A percentile compares a stretch with the other conserved stretches of the same genome.
Conservation (phyloP, 2,797 vertebrate genomes). For the Pteronotus mesoamericanus region DNA sequence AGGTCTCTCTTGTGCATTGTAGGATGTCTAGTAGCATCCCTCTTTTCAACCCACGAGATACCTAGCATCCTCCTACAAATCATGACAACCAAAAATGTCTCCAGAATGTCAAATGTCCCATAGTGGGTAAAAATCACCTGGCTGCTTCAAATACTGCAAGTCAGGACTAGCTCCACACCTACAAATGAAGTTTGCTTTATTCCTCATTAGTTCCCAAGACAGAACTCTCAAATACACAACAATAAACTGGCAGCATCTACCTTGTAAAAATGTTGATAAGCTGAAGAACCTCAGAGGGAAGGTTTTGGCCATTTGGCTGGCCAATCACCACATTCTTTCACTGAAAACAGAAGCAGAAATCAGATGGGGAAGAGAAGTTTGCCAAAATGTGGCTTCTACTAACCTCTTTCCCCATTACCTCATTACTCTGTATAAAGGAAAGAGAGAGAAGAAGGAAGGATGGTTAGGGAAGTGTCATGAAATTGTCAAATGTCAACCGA, state of each 20-base stretch:
- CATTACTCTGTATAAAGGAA: conserved; percentile 14
- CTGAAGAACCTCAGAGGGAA: not conserved
- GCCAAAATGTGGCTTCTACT: not conserved
- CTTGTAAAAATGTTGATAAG: not conserved
- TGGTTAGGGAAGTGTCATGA: not conserved
- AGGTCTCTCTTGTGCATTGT: not conserved
- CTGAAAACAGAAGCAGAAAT: conserved; percentile 45
- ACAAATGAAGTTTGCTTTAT: not conserved
- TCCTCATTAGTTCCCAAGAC: not conserved
- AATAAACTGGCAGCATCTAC: conserved; percentile 3
- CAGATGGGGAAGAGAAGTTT: conserved; percentile 25
- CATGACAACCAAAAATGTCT: not conserved
- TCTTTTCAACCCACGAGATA: not conserved
- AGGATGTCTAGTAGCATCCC: not conserved
- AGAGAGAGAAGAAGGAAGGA: not conserved
- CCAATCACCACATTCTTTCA: not conserved
- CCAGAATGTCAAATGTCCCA: not conserved
- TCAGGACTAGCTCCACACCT: not conserved
- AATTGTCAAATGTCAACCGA: conserved; percentile 4
- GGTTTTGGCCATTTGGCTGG: not conserved
- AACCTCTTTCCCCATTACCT: conserved; percentile 26
- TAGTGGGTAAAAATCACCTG: conserved; percentile 9
- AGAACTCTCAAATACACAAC: not conserved
- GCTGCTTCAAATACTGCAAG: not conserved
- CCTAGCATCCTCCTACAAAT: not conserved